These are phyloP conservation scores for Iguana delicatissima DNA, from an alignment of 2,797 vertebrate genomes.

Conservation along the genomic window DNA sequence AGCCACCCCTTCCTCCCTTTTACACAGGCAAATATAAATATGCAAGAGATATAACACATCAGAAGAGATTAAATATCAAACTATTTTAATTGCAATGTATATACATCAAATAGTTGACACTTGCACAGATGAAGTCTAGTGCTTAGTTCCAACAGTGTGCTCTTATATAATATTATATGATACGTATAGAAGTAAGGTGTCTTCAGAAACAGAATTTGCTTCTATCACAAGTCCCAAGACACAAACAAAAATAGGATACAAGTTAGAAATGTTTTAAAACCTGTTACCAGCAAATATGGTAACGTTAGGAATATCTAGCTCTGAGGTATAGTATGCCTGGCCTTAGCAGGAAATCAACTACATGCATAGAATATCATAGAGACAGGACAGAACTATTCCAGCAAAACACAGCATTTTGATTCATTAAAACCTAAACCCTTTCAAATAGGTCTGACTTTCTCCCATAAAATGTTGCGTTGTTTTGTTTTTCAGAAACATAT, in stretches of 20 bases:
- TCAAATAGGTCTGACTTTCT: background rate
- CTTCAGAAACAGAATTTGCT: background rate
- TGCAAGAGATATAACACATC: background rate
- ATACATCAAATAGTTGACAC: background rate
- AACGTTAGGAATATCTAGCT: background rate
- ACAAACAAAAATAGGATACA: background rate
- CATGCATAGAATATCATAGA: background rate
- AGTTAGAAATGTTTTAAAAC: background rate
- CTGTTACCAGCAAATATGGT: background rate
- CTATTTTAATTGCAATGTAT: background rate
- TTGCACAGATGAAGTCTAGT: background rate
- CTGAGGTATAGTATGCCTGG: background rate
- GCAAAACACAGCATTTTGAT: background rate
- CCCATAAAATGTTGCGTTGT: background rate
- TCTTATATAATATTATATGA: background rate
- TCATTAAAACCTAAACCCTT: background rate
- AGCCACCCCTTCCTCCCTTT: slow-evolving; percentile 48
- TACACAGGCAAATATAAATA: slow-evolving; percentile 14
- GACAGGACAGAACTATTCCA: background rate
- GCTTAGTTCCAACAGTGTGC: background rate
- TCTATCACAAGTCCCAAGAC: background rate
- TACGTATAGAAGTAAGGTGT: background rate
- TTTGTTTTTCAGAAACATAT: slow-evolving; percentile 10
- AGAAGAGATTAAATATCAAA: slow-evolving; percentile 1
- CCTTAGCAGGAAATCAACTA: background rate